Base-by-base conservation (phyloP, 2,888 invertebrate species). In the Theretra japonica region DNA sequence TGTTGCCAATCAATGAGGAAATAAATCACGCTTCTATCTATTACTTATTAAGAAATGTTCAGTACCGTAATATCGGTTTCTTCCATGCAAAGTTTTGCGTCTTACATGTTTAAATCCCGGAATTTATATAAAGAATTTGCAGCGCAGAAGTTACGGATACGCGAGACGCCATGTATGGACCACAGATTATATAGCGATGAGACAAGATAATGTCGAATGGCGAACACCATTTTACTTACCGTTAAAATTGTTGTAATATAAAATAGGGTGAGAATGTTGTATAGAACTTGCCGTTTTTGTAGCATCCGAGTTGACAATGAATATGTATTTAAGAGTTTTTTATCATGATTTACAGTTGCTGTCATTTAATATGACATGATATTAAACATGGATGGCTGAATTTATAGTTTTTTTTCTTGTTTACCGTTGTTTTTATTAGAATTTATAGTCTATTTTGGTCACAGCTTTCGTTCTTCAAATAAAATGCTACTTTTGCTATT, bases 241-340 rank as follows among this genome's bases (percentile, higher is more conserved):
- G 77, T 76, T 78, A 77, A 74, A 73, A 58, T 74, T 69, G 72
- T 70, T 72, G 62, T 70, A 73, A 73, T 72, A 71, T 65, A 65
- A 75, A 76, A 75, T 74, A 73, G 74, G 75, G 75, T 76, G 76
- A 75, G 76, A 75, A 74, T 75, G 75, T 76, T 72, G 70, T 62
- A 53, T 33, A 60, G 60, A 62, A 62, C 30, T 41, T 21, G 23
- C 48, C 65, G 65, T 65, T 65, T 65, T 48, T 65, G 41, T 48
- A 23, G 23, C 23, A 23, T 48, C 65, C 41, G 23, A 48, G 65
- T 65, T 65, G 65, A 65, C 65, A 65, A 65, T 48, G 48, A 65
- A 48, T 65, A 23, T 65, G 65, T 65, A 65, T 65, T 65, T 65
- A 65, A 62, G 48, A 53, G 53, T 48, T 65, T 65, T n/a, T 65